A percentile compares a stretch with the other conserved stretches of the same genome.
phyloP scores from a whole-genome alignment of 2,113 vertebrate species.

The Pachyramphus minor region DNA sequence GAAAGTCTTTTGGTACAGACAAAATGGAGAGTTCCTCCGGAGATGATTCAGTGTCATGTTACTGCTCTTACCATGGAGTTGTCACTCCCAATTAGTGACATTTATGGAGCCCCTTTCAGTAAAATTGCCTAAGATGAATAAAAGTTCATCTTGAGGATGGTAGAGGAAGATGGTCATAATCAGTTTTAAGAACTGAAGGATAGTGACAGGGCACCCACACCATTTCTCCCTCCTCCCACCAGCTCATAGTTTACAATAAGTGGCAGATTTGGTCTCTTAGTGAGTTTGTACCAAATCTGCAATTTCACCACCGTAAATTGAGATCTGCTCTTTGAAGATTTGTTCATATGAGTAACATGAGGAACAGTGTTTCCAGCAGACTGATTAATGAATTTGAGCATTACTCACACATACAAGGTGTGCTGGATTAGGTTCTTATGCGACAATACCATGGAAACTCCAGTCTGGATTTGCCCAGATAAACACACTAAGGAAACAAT shows the following conservation, averaged over 20 bases:
- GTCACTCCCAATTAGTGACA: background rate
- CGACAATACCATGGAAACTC: background rate
- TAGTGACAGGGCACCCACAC: background rate
- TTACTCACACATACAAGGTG: background rate
- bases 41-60: background rate
- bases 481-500: background rate
- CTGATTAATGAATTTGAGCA: background rate
- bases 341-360: background rate
- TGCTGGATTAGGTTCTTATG: background rate
- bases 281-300: background rate
- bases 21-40: background rate
- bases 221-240: background rate
- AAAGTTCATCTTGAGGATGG: background rate
- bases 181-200: background rate
- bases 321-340: background rate
- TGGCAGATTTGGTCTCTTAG: background rate
- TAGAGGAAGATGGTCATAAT: background rate
- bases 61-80: background rate
- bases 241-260: background rate
- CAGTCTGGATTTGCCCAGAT: background rate
- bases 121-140: background rate
- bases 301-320: background rate
- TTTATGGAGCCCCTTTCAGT: background rate
- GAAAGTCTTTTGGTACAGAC: background rate
- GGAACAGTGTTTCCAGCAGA: background rate